Evolutionary conservation across 2,797 vertebrate species (phyloP).

Genomic region (Sebastes kiyomatsui): DNA sequence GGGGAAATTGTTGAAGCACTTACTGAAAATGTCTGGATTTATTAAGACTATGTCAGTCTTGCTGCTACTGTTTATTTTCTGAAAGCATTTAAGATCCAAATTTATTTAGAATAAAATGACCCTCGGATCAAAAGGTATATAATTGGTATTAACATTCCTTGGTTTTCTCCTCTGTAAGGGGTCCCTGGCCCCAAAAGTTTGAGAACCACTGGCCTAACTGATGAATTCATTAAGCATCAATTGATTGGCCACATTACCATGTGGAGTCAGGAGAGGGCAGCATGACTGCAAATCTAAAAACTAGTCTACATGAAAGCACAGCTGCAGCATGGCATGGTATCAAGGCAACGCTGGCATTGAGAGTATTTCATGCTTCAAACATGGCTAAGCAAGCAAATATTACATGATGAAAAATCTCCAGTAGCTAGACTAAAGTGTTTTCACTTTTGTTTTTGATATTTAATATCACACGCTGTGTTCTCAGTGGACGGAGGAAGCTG

Average conservation of each 20-base stretch:
- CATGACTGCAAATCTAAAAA: constrained; percentile 31
- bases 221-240: neutral
- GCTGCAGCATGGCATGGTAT: neutral
- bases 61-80: no score
- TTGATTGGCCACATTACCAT: neutral
- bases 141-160: no score
- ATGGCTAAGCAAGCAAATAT: neutral
- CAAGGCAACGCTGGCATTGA: neutral
- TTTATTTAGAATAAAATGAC: no score
- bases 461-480: neutral
- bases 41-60: no score
- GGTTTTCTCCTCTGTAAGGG: no score
- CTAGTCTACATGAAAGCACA: neutral
- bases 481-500: neutral
- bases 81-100: no score
- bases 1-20: no score
- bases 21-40: no score
- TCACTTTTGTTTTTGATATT: neutral
- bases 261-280: constrained; percentile 61
- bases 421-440: neutral
- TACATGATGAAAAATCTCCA: neutral
- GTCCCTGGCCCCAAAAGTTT: no score
- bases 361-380: neutral
- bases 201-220: neutral
- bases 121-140: no score